Base-by-base conservation (phyloP, 2,888 invertebrate genomes). In the Aleiodes alternator region DNA sequence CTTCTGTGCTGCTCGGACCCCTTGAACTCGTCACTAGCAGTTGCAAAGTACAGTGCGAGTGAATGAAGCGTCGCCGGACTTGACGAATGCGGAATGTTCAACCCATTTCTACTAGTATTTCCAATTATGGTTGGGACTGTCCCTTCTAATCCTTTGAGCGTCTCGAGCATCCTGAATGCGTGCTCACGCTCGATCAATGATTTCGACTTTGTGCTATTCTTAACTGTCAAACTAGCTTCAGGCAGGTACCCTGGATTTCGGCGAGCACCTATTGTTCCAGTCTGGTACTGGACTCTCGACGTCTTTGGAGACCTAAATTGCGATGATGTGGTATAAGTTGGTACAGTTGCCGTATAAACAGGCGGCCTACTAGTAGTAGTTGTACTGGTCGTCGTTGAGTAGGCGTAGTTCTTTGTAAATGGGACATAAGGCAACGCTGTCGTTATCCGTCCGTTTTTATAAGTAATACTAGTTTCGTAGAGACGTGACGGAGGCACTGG, bases 51-150 rank as follows among this genome's bases (percentile, higher is more conserved):
- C 80, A 95, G 92, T 0, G 96, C 96, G 59, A 96, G 87, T 0
- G 95, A 94, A 81, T 95, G 95, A 11, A 95, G 90, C 0, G 95
- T 94, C 85, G 95, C 94, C 0, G 96, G 95, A 0, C 95, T 95
- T 0, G 94, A 92, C 0, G 95, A 95, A 14, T 94, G 93, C 3
- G 95, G 94, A 8, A 94, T 92, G 6, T 93, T 91, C n/a, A 94
- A 89, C 4, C 94, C 95, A 50, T 92, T 91, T 77, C 94, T 91
- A 38, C 91, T 84, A 78, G 72, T 69, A 29, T 75, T 81, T 34
- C 80, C 79, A 5, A 81, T 69, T 4, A 82, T 71, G 12, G 81
- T 90, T 1, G 90, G 87, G 34, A 89, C 87, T 78, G 91, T 90
- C 4, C 92, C 90, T 56, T 92, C 92, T 0, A 95, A 88, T 78